Evolutionary conservation across 2,113 vertebrate species (phyloP), one percentile per base, ranked within the genome.

Genomic region (Scolopax mira): DNA sequence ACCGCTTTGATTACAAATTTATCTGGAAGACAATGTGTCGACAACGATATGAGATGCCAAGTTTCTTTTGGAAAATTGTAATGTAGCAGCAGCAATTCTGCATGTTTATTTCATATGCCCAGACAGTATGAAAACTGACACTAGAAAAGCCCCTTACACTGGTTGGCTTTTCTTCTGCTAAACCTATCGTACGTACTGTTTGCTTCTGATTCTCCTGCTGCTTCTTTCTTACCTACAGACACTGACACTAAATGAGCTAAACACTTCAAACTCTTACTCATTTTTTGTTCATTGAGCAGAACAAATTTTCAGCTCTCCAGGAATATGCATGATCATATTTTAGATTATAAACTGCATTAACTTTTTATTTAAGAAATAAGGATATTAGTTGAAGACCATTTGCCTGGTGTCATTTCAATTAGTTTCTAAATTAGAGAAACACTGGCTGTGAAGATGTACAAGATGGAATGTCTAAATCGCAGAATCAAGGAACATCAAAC

Each of bases 41-140:
- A 31, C 67, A 75, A 3, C 7, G 9, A 1, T 0, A 1, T 0
- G 31, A 48, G 55, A 64, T 3, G 11, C 7, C 58, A 42, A 24
- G 13, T 14, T 58, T 37, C 7, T 44, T 41, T 31, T 19, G 25
- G 7, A 23, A 52, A 54, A 75, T 3, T 6, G 31, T 11, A 13
- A 27, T 0, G 7, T 6, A 66, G 57, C 49, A 78, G 69, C 23
- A 66, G 12, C 22, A 73, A 11, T 24, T 48, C 58, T 15, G 62
- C 27, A 19, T 7, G 3, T 51, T 81, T 5, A 3, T 11, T 54
- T 39, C 21, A 18, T 12, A 25, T 5, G 23, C 42, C 35, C 24
- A 14, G 9, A 11, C 10, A 24, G 27, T 13, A 60, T 42, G 25
- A 54, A 1, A 6, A 6, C 23, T 10, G 5, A 46, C 7, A 51